Base-by-base conservation (phyloP, 2,888 invertebrate species). In the Amblyjoppa proteus region DNA sequence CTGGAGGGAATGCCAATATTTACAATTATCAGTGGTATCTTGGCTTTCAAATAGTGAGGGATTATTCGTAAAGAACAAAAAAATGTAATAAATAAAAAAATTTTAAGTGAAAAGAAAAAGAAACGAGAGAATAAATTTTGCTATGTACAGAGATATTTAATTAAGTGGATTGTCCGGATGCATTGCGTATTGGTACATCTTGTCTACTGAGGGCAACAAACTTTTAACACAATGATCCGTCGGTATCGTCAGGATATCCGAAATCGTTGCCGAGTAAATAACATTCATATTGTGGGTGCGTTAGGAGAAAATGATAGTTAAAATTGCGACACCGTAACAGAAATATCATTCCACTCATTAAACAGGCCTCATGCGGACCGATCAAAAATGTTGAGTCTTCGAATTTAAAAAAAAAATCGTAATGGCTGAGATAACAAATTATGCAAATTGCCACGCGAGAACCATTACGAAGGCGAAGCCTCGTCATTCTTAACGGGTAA, bases 161-260 rank as follows among this genome's bases (percentile, higher is more conserved):
- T 56, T n/a, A 41, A 66, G 51, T 5, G 64, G 34, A 25, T 64
- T 80, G 53, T 53, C 16, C 38, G 45, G 51, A 53, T 66, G 61
- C 78, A 70, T 51, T n/a, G 25, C 75, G 80, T 75, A 81, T 84
- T 76, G 84, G 84, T 80, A 84, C 84, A 84, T 84, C 84, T 84
- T 61, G 64, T 81, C 75, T 76, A 76, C 80, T 31, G 51, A 34
- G 56, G 31, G 16, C 3, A 74, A 34, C 49, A 80, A 75, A n/a
- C 68, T 70, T 45, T 11, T 25, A 25, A 53, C 4, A 71, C n/a
- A 41, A 53, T 74, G 34, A 61, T 38, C 25, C 34, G 6, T 41
- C 11, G 25, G 25, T 66, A 53, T 41, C 45, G 20, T 28, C 38
- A 69, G 38, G 45, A 69, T 38, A 38, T 20, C 13, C 58, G 58